Evolutionary conservation across 2,113 vertebrate genomes (phyloP), one percentile per base, ranked within the genome.

Genomic region (Orientallactaga bullata): DNA sequence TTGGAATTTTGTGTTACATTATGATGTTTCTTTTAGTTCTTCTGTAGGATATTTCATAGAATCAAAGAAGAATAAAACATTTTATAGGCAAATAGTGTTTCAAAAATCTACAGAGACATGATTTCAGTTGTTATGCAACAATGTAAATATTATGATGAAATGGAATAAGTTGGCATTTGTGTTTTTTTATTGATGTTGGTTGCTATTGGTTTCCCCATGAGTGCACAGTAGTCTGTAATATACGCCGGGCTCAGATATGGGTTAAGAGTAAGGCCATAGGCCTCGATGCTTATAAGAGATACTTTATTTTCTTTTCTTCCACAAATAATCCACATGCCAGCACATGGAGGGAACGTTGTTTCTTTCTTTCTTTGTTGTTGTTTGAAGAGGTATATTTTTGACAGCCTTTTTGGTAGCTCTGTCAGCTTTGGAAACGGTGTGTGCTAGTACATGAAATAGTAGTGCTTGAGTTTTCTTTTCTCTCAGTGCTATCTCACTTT

Each of bases 401-500:
- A 97, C 85, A 72, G 95, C 94, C 94, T 74, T 97, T 97, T 96
- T 93, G 94, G 95, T 86, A 95, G 96, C 94, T 97, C 80, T 85
- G 95, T 74, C 96, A 95, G 91, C 94, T 95, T 96, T 88, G 95
- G 90, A 79, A 88, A 82, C 39, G 88, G 85, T 12, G 23, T 10
- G 76, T 73, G 21, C 88, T 51, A 30, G 92, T 72, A 55, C 21
- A 39, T 37, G 60, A 86, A 93, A 81, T 79, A 39, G 51, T 93
- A 83, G 90, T 93, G 91, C 60, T 91, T 58, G 39, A 78, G 94
- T 86, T 66, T 76, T 37, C 92, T 96, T 37, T 24, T 96, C 79
- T 74, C 89, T 91, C 92, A 88, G 47, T 96, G 98, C 98, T 98
- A 98, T 98, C 99, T 99, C 97, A 99, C 99, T 98, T 99, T 99